Base-by-base conservation (phyloP, 2,888 invertebrate genomes). In the Apotomis betuletana region DNA sequence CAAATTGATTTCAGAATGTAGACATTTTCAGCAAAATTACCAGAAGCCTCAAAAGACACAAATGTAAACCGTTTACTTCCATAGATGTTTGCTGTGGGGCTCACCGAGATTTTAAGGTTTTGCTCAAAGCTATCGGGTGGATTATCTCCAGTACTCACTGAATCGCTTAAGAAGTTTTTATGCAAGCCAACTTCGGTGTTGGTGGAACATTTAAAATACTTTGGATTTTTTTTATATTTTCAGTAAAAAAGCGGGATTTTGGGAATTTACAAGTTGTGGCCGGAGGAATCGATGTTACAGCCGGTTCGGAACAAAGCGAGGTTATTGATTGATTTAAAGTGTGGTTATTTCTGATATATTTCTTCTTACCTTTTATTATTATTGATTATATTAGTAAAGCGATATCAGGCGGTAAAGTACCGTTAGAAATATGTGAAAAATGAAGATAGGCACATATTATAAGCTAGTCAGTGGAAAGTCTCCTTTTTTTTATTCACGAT, bases 111-210 rank as follows among this genome's bases (percentile, higher is more conserved):
- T 65, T 67, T 61, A 60, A 15, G 55, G 67, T 52, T 62, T 58
- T n/a, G 49, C 52, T 62, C 41, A 58, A 67, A 61, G 67, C 57
- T 46, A 71, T 71, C 57, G 27, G 51, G 41, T 41, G 52, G 71
- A 67, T 71, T 71, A 71, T 71, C 65, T 41, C 49, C 44, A 55
- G 55, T 62, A n/a, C 38, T 54, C 51, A 15, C n/a, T 36, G 63
- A 52, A 57, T 59, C 52, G 70, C 36, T 70, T 59, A 49, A 58
- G 38, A 52, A 67, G 67, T 67, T 67, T 71, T 71, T 71, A 71
- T 67, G 61, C 70, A 70, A 67, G 67, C 52, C 61, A 67, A 71
- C 58, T 58, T 67, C 62, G 51, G 36, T 71, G 41, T 57, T 15
- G 57, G 46, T 38, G 57, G 46, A 62, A 54, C 36, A 36, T 10